phyloP scores from a whole-genome alignment of 2,113 vertebrate genomes.

The Gavialis gangeticus region DNA sequence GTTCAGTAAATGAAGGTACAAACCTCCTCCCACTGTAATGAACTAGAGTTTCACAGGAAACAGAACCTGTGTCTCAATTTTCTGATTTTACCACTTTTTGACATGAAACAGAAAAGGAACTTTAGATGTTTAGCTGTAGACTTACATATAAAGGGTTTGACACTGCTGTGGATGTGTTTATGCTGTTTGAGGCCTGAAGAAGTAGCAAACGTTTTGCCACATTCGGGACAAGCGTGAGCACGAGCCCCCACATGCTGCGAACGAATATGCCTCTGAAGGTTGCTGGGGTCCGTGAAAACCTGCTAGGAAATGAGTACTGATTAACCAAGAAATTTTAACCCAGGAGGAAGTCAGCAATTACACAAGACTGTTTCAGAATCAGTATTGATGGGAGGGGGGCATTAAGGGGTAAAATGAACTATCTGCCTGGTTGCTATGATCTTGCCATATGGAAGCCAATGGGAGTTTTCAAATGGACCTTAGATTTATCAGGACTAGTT shows the following conservation, averaged over 20 bases:
- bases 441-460: fast-evolving
- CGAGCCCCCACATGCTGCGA: constrained; percentile 98
- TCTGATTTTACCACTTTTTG: background rate
- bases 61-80: background rate
- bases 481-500: background rate
- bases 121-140: constrained; percentile 75
- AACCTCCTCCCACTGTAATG: background rate
- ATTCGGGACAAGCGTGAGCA: constrained; percentile 98
- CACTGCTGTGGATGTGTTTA: constrained; percentile 99
- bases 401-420: background rate
- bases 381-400: background rate
- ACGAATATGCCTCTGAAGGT: constrained; percentile 99
- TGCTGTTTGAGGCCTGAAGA: constrained; percentile 99
- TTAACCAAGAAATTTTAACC: constrained; percentile 82
- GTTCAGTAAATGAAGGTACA: background rate
- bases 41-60: background rate
- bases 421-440: background rate
- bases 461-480: background rate
- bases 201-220: constrained; percentile 99
- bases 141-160: constrained; percentile 99
- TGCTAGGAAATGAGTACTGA: constrained; percentile 95
- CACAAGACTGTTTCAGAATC: constrained; percentile 17
- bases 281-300: constrained; percentile 99
- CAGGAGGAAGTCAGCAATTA: constrained; percentile 61
- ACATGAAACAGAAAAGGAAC: constrained; percentile 61